Evolutionary conservation across 2,888 invertebrate genomes (phyloP).

Genomic region (Bhutanitis thaidina): DNA sequence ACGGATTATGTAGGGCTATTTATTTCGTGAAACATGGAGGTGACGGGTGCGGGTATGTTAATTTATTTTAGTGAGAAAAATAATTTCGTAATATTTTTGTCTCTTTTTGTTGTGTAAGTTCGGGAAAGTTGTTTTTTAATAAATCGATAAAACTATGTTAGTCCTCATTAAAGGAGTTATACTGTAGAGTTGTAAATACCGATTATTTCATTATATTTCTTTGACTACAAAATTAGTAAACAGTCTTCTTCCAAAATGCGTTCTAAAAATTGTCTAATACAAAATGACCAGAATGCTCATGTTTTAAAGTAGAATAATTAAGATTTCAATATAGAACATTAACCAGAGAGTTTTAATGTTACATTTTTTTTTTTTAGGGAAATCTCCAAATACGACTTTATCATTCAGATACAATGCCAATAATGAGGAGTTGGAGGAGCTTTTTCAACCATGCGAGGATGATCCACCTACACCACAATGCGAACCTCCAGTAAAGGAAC

Average conservation of each 20-base stretch:
- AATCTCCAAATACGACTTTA: slow-evolving; percentile 70
- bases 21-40: slow-evolving; percentile 50
- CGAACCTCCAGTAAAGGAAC: slow-evolving; percentile 56
- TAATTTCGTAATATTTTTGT: slow-evolving; percentile 21
- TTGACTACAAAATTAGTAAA: slow-evolving; percentile 57
- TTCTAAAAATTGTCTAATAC: no score
- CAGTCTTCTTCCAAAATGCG: slow-evolving; percentile 11
- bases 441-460: slow-evolving; percentile 82
- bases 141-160: no score
- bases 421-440: slow-evolving; percentile 86
- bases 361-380: slow-evolving; percentile 46
- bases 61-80: slow-evolving; percentile 13
- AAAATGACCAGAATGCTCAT: no score
- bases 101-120: slow-evolving; percentile 13
- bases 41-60: slow-evolving; percentile 61
- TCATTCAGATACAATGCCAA: slow-evolving; percentile 88
- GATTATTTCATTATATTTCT: slow-evolving; percentile 35
- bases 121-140: no score
- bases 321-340: no score
- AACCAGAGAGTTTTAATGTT: neutral
- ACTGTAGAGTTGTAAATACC: no score
- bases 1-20: slow-evolving; percentile 21
- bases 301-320: no score
- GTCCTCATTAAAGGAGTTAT: no score
- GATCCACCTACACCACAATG: slow-evolving; percentile 71